A percentile compares a stretch with the other conserved stretches of the same genome.
Conservation (phyloP, 2,888 invertebrate genomes). For the Conomelus anceps region DNA sequence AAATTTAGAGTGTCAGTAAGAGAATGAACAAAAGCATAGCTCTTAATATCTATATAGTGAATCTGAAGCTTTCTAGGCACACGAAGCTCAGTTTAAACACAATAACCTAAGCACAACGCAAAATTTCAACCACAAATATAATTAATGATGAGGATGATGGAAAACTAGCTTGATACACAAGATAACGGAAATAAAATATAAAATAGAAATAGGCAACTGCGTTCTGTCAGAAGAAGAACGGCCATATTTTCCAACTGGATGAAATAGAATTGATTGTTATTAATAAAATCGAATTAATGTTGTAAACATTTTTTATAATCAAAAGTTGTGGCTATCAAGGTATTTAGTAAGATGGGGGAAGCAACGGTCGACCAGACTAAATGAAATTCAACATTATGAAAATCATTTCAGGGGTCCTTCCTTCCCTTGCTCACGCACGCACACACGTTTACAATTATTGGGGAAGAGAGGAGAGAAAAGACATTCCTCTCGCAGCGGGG, state of each 20-base stretch:
- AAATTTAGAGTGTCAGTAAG: too few species aligned
- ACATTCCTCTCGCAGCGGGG: slow-evolving; percentile 5
- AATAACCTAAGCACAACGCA: neutral
- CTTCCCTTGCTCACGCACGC: neutral
- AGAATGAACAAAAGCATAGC: too few species aligned
- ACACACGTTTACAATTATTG: neutral
- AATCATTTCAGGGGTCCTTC: neutral
- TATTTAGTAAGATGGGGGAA: neutral
- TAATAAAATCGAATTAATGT: neutral
- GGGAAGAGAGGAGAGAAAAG: neutral
- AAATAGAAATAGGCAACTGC: neutral
- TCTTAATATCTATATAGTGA: too few species aligned
- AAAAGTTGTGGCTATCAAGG: neutral
- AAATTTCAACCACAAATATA: neutral
- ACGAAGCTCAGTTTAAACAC: neutral
- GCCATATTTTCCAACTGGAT: neutral
- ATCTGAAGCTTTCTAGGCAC: too few species aligned
- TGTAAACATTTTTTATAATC: neutral
- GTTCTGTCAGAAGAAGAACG: neutral
- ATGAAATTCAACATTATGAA: slow-evolving; percentile 10
- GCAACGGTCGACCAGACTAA: neutral
- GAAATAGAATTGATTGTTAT: neutral
- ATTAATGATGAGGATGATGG: neutral
- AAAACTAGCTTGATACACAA: neutral
- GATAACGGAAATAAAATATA: neutral